A percentile compares a stretch with the other conserved stretches of the same genome.
Evolutionary conservation across 2,888 invertebrate genomes (phyloP).

Genomic region (Troides helena): DNA sequence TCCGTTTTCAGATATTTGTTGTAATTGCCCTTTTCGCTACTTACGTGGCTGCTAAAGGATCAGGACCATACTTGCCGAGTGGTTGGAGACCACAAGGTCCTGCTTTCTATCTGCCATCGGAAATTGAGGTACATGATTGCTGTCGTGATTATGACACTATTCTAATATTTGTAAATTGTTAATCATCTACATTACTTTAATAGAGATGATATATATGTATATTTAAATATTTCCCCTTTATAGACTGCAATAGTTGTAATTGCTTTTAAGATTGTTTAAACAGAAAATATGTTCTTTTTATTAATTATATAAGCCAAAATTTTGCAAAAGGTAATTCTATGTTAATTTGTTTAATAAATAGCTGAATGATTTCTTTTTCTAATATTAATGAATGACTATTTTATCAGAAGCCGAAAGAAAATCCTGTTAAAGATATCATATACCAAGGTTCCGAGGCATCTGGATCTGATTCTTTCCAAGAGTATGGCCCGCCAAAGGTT

Average conservation of each 20-base stretch:
- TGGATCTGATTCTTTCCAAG: conserved; percentile 71
- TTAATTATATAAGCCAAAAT: no score
- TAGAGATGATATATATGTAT: no score
- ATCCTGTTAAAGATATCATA: conserved; percentile 64
- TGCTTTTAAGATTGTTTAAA: no score
- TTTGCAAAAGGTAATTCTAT: no score
- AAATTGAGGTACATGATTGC: conserved; percentile 48
- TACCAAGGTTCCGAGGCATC: conserved; percentile 65
- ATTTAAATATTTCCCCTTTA: no score
- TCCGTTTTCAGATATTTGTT: conserved; percentile 48
- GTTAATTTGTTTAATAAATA: no score
- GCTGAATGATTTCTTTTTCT: no score
- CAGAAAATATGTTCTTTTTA: no score
- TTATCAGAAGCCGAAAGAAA: conserved; percentile 61
- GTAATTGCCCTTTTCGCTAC: conserved; percentile 50
- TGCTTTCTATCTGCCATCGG: conserved; percentile 63
- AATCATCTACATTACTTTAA: neutral
- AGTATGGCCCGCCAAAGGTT: conserved; percentile 73
- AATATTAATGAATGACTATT: no score
- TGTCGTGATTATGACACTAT: no score
- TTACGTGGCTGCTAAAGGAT: conserved; percentile 55
- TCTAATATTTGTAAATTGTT: neutral
- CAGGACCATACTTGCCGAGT: conserved; percentile 70
- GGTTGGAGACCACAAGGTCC: conserved; percentile 71
- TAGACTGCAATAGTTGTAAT: no score